Base-by-base conservation (phyloP, 2,797 vertebrate species). In the Phataginus tricuspis region DNA sequence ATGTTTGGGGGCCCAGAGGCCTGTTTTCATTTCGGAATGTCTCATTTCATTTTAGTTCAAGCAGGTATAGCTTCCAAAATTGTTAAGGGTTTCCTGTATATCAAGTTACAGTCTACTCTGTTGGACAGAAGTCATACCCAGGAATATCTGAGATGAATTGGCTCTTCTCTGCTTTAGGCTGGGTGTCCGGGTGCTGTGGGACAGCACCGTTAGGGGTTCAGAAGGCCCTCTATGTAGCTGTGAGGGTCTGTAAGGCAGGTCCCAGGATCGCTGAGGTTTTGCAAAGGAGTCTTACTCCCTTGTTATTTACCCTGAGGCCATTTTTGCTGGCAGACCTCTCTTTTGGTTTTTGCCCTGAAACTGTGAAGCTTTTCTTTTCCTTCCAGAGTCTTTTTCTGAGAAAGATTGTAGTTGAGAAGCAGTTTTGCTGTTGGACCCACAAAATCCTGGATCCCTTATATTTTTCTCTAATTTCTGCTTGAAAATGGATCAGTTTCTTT, bases 381-480 rank as follows among this genome's bases (percentile, higher is more conserved):
- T 94, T 34, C 68, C 51, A 84, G 39, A 72, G 15, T 31, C 23
- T 39, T 91, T 86, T 82, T 18, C 75, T 57, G 68, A 71, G 37
- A 71, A 39, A 86, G 49, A 66, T 10, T 82, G 5, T 13, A 72
- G 42, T 37, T 71, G 64, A 55, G 34, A 63, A 59, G 27, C 51
- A 34, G 7, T 61, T 77, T 93, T 77, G 29, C 49, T 39, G 45
- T 66, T 59, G 55, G 66, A 86, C 37, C 25, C 14, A 4, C 27
- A 18, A 85, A 25, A 21, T 83, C 25, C 31, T 66, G 25, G 25
- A 23, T 75, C 27, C 49, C 84, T 78, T 84, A 19, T 61, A 57
- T 79, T 68, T 45, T 93, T 21, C 91, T 90, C 27, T 88, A 39
- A 51, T 78, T 87, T 87, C 45, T 82, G 2, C 66, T 95, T 87